Conservation (phyloP, 1,140 invertebrate genomes). For the Nebria ingens region DNA sequence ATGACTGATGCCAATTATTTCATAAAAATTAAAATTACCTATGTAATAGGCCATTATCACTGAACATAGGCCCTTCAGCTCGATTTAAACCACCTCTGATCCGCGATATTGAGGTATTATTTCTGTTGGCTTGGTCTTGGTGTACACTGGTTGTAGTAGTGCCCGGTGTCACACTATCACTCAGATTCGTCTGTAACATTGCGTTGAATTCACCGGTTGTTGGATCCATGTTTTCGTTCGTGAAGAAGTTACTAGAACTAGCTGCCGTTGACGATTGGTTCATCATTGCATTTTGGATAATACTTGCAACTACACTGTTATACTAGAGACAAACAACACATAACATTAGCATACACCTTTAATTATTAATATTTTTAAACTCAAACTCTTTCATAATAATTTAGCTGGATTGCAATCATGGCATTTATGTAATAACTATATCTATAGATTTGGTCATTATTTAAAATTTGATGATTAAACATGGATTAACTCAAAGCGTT, state of each 20-base stretch:
- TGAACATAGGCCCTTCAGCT: conserved; percentile 45
- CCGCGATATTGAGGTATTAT: too few species aligned
- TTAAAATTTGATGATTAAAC: too few species aligned
- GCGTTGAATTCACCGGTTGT: conserved; percentile 10
- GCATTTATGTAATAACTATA: too few species aligned
- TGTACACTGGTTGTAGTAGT: background rate
- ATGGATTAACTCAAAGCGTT: too few species aligned
- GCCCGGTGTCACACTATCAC: background rate
- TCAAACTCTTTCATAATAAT: too few species aligned
- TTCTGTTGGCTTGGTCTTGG: background rate
- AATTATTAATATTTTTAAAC: too few species aligned
- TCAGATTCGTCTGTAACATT: background rate
- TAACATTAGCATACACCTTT: background rate
- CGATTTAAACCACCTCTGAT: conserved; percentile 40
- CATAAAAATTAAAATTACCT: background rate
- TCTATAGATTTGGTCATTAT: too few species aligned
- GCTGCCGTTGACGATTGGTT: conserved; percentile 28
- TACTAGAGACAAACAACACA: conserved; percentile 29
- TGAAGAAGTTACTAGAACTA: background rate
- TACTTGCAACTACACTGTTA: conserved; percentile 34
- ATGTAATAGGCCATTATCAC: conserved; percentile 34
- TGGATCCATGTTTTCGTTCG: background rate
- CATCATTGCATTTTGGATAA: conserved; percentile 31
- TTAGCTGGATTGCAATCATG: too few species aligned
- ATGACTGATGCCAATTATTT: too few species aligned